Base-by-base conservation (phyloP, 2,797 vertebrate genomes). In the Macropodus opercularis region DNA sequence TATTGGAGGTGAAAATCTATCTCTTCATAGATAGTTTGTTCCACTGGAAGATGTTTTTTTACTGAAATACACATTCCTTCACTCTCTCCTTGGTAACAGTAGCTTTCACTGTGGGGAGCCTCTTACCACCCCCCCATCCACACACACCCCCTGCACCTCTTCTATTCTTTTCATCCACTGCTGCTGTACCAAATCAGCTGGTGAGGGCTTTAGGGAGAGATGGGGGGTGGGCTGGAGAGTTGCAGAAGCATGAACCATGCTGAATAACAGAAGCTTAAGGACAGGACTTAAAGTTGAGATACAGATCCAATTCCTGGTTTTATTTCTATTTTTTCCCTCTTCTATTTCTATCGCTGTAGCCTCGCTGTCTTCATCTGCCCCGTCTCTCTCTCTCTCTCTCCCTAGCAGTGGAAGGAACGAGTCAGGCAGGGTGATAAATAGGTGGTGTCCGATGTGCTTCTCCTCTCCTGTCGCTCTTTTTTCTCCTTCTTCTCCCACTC, bases 351-450 rank as follows among this genome's bases (percentile, higher is more conserved):
- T 55, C 2, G 10, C 59, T 51, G 42, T 40, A 42, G 55, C 64
- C 24, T 58, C 71, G 35, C 58, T 47, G 54, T 53, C 44, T 56
- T 59, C 44, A 34, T 69, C 63, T 47, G 42, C 29, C 47, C 66
- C 44, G 24, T 49, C 29, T 48, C 57, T 48, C 32, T 60, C 38
- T 47, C 26, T 49, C 53, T 58, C 57, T 42, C 54, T 54, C 44
- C 53, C 68, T 44, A 72, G 81, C 69, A 76, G 81, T 79, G 84
- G 85, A 88, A 68, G 61, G 86, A 81, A 75, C 74, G 65, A 86
- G 73, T 80, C 71, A 69, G 80, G 79, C 71, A 69, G 80, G 79
- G 84, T 90, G 86, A 91, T 90, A 87, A 89, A 90, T 89, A 87
- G 87, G 77, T 80, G 83, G 86, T 90, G 87, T 89, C 88, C 79